Evolutionary conservation across 2,113 vertebrate genomes (phyloP), one percentile per base, ranked within the genome.

Genomic region (Syrmaticus mikado): DNA sequence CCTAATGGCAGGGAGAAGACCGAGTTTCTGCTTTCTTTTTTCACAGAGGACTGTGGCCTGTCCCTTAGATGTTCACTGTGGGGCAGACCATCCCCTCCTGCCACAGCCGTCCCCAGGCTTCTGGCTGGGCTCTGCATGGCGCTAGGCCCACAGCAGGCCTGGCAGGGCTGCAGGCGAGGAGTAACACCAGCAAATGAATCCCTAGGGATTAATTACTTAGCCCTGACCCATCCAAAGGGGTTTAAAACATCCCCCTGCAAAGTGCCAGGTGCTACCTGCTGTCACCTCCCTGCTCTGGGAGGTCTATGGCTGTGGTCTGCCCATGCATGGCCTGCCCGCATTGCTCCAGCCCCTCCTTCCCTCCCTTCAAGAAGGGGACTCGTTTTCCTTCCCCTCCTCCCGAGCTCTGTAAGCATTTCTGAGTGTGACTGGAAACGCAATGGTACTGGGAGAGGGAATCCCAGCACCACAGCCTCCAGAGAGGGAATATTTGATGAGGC

Each of bases 401-500:
- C 0, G 1, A 71, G 78, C 57, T 83, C 62, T 94, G 90, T 36
- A 81, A 68, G 84, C 4, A 8, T 66, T 66, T 90, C 36, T 0
- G 74, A 64, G 87, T 95, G 95, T 90, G 90, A 92, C 78, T 95
- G 65, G 92, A 94, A 95, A 91, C 0, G 43, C 75, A 87, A 87
- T 77, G 74, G 87, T 76, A 70, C 65, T 57, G 73, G 64, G 82
- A 93, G 70, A 84, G 89, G 95, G 87, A 92, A 91, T 92, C 91
- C 89, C 91, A 84, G 46, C 82, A 65, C 48, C 2, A 0, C 57
- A 2, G 71, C 78, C 94, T 94, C 82, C 24, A 72, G 84, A 94
- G 87, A 93, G 68, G 68, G 81, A 94, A 95, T 95, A 79, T 90
- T 95, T 96, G 90, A 96, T 97, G 91, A 96, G 85, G 73, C 65